These are phyloP conservation scores for Polypterus bichir DNA, from an alignment of 2,113 vertebrate species.

Conservation along the genomic window DNA sequence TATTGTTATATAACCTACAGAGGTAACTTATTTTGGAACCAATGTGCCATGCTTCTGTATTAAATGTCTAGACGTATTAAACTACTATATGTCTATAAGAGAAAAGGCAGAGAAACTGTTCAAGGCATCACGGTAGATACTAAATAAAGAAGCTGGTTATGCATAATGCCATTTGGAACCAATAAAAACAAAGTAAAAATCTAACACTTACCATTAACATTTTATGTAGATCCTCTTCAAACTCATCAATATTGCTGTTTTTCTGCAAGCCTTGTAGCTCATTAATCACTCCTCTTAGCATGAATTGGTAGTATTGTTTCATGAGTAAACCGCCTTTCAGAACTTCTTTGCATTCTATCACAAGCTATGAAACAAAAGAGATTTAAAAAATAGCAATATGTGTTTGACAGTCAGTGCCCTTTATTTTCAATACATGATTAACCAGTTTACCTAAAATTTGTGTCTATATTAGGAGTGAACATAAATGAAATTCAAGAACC, in stretches of 20 bases:
- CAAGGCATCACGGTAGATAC: too few relatives aligned
- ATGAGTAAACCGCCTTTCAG: constrained; percentile 91
- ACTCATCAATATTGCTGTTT: constrained; percentile 85
- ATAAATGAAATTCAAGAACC: too few relatives aligned
- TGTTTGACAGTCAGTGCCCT: not conserved
- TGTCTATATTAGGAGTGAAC: too few relatives aligned
- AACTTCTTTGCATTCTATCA: constrained; percentile 93
- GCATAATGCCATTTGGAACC: too few relatives aligned
- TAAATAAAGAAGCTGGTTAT: too few relatives aligned
- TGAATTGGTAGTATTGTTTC: constrained; percentile 98
- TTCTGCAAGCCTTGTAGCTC: constrained; percentile 59
- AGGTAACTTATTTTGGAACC: too few relatives aligned
- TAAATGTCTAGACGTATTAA: too few relatives aligned
- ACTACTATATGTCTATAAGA: too few relatives aligned
- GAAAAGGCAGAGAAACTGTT: too few relatives aligned
- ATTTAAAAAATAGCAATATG: not conserved
- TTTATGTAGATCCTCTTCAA: constrained; percentile 92
- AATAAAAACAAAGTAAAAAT: too few relatives aligned
- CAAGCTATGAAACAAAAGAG: constrained; percentile 61
- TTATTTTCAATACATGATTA: not conserved
- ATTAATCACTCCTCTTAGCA: constrained; percentile 71
- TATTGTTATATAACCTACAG: too few relatives aligned
- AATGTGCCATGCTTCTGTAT: too few relatives aligned
- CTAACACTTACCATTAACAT: constrained; percentile 77
- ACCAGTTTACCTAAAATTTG: not conserved